These are phyloP conservation scores for Acrocephalus arundinaceus DNA, from an alignment of 2,113 vertebrate genomes.

Conservation along the genomic window DNA sequence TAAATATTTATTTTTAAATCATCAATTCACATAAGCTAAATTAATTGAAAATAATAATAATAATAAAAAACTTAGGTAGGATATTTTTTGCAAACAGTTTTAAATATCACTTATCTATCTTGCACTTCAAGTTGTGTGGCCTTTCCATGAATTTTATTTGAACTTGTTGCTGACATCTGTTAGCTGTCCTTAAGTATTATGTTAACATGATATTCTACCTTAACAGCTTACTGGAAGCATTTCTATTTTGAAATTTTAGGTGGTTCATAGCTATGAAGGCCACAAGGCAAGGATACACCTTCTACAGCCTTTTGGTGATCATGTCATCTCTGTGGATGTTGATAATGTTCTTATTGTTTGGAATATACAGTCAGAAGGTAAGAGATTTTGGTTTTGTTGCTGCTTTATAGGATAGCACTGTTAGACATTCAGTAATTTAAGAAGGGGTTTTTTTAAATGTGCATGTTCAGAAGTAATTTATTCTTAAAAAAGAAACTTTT, in stretches of 20 bases:
- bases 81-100: neutral
- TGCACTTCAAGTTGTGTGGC: neutral
- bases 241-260: slow-evolving; percentile 73
- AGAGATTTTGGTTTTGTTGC: neutral
- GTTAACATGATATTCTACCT: neutral
- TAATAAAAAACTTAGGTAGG: neutral
- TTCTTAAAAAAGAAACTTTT: neutral
- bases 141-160: neutral
- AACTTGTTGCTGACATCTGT: neutral
- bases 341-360: slow-evolving; percentile 89
- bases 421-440: neutral
- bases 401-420: neutral
- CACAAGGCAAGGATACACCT: slow-evolving; percentile 87
- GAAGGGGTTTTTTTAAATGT: accelerated
- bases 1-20: neutral
- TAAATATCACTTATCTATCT: neutral
- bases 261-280: slow-evolving; percentile 86
- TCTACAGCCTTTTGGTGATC: slow-evolving; percentile 91
- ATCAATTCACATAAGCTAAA: neutral
- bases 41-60: neutral
- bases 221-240: neutral
- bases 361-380: slow-evolving; percentile 88
- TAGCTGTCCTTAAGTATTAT: neutral
- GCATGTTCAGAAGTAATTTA: neutral
- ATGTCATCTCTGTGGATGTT: slow-evolving; percentile 88